Evolutionary conservation across 2,797 vertebrate genomes (phyloP), one percentile per base, ranked within the genome.

Genomic region (Cetoscarus ocellatus): DNA sequence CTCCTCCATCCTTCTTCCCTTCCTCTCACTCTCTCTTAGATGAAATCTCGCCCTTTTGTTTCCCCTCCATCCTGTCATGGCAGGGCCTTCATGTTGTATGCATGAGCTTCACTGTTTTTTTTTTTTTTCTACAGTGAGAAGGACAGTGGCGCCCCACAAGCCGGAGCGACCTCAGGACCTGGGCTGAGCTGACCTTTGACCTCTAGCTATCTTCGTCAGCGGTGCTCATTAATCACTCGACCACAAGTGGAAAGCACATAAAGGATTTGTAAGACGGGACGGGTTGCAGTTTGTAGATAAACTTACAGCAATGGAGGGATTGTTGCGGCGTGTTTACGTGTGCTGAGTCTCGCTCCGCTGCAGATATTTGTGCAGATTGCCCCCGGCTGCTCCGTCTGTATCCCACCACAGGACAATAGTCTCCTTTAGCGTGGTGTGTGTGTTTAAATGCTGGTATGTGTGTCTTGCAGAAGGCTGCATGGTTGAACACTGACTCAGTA

Each of bases 11-110:
- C 85, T 61, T 79, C 73, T 79, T 54, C 15, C 14, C 35, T 85
- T 80, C 68, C 70, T 75, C 82, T 81, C 82, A 27, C 27, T 81
- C 83, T 81, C 87, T 77, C 74, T 83, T 12, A 69, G 87, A 91
- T 90, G 65, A 88, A 86, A 88, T 90, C 85, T 86, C 86, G 83
- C 82, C 91, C 86, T 89, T 90, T 90, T 89, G 86, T 91, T 88
- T 82, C 78, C 70, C 71, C 82, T 77, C 87, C 82, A 78, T 89
- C 89, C 86, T 86, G 86, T 86, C 88, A 80, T 87, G 85, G 86
- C 84, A 54, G 77, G 81, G 80, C 72, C 75, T 81, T 87, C 71
- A 93, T 94, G 90, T 81, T 87, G 86, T 88, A 94, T 94, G 91
- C 92, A 94, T 92, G 87, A 91, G 79, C 38, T 56, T 57, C 79